Percentiles rank a stretch among this genome's conserved stretches.
phyloP scores from a whole-genome alignment of 2,797 vertebrate species.

The Tapirus indicus region DNA sequence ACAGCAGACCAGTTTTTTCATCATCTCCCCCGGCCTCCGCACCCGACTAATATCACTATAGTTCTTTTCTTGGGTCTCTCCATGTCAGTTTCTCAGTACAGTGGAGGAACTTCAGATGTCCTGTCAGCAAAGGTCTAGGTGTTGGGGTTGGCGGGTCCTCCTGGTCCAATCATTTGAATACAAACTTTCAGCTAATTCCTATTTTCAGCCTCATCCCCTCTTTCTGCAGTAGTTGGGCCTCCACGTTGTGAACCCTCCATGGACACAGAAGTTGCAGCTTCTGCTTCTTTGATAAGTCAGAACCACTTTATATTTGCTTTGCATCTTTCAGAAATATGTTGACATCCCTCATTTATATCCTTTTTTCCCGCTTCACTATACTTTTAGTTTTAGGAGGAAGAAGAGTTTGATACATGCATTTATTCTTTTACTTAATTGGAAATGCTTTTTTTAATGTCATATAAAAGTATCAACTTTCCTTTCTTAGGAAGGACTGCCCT shows the following conservation, averaged over 20 bases:
- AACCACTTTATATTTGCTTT: background rate
- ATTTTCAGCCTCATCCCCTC: background rate
- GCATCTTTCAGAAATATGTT: background rate
- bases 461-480: background rate
- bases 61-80: background rate
- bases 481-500: background rate
- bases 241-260: background rate
- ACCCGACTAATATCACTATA: rapidly evolving
- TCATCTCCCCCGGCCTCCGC: background rate
- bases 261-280: background rate
- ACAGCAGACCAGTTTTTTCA: background rate
- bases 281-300: background rate
- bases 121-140: background rate
- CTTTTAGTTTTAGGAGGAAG: slow-evolving; percentile 18
- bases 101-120: background rate
- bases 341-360: background rate
- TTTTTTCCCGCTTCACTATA: background rate
- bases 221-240: background rate
- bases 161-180: background rate
- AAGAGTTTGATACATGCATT: background rate
- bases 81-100: background rate
- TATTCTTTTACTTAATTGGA: slow-evolving; percentile 18
- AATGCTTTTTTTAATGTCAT: background rate
- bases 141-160: background rate
- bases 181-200: background rate